A percentile compares a stretch with the other conserved stretches of the same genome.
Evolutionary conservation across 2,797 vertebrate species (phyloP).

Genomic region (Hippopotamyrus pictus): DNA sequence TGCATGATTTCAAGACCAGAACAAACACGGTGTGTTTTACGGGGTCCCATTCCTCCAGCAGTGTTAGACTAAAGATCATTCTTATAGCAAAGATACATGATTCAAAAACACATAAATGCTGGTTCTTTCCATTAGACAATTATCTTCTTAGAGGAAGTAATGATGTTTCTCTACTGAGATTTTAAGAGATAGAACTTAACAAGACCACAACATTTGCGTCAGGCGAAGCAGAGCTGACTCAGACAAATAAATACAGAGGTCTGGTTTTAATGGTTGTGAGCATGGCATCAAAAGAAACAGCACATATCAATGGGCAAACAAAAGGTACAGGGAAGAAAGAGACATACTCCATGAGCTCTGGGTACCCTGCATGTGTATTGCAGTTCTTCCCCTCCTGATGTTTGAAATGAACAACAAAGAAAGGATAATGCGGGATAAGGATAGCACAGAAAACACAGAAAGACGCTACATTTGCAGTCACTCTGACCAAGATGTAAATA

Average conservation of each 20-base stretch:
- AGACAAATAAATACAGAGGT: conserved; percentile 58
- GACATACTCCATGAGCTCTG: conserved; percentile 34
- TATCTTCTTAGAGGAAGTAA: conserved; percentile 35
- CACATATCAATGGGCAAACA: conserved; percentile 22
- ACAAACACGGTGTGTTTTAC: background rate
- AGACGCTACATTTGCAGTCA: background rate
- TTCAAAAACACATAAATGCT: background rate
- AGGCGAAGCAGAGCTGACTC: conserved; percentile 55
- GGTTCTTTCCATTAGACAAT: conserved; percentile 7
- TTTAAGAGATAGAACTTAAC: conserved; percentile 63
- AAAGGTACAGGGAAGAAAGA: conserved; percentile 27
- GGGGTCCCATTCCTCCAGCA: background rate
- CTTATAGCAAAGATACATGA: conserved; percentile 29
- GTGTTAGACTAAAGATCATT: background rate
- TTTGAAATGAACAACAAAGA: conserved; percentile 14
- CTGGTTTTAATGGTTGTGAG: conserved; percentile 51
- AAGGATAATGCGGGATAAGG: background rate
- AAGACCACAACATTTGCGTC: conserved; percentile 68
- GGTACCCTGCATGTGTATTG: conserved; percentile 24
- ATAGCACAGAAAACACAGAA: background rate
- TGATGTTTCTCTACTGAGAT: conserved; percentile 58
- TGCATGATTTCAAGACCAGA: conserved; percentile 10
- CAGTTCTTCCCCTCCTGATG: conserved; percentile 29
- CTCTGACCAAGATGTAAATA: background rate
- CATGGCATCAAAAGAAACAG: conserved; percentile 33